These are phyloP conservation scores for Aethina tumida DNA, from an alignment of 1,140 invertebrate species.

Conservation along the genomic window DNA sequence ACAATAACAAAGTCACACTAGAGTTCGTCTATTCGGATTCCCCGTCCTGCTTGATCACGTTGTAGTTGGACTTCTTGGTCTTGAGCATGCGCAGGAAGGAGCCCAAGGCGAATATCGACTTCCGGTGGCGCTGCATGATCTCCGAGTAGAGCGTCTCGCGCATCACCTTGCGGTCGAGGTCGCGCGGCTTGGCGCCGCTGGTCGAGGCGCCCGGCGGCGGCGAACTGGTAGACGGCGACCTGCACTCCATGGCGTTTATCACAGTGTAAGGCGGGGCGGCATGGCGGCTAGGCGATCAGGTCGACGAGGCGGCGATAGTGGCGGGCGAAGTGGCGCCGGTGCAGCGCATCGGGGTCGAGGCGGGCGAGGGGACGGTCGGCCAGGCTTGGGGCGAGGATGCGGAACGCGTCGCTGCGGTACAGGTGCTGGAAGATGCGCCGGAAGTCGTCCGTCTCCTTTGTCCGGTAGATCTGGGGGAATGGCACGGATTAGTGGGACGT, in stretches of 20 bases:
- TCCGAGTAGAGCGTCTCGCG: conserved; percentile 69
- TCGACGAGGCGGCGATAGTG: conserved; percentile 16
- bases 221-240: too few relatives aligned
- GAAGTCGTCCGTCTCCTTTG: conserved; percentile 24
- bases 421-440: conserved; percentile 21
- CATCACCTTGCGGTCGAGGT: conserved; percentile 54
- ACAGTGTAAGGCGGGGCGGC: not conserved
- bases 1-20: too few relatives aligned
- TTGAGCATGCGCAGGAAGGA: conserved; percentile 71
- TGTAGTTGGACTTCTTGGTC: conserved; percentile 70
- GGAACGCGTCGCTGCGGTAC: conserved; percentile 8
- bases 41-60: conserved; percentile 56
- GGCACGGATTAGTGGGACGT: too few relatives aligned
- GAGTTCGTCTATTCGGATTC: conserved; percentile 30
- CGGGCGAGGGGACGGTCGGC: conserved; percentile 8
- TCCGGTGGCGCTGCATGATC: conserved; percentile 67
- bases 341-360: conserved; percentile 12
- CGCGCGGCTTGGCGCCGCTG: conserved; percentile 14
- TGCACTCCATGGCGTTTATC: conserved; percentile 21
- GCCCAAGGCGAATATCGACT: conserved; percentile 67
- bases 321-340: conserved; percentile 22
- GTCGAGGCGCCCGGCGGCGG: conserved; percentile 2
- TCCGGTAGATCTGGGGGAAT: conserved; percentile 27
- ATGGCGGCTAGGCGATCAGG: not conserved
- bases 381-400: conserved; percentile 2